phyloP scores from a whole-genome alignment of 1,140 invertebrate genomes.

The Drosophila prosaltans region DNA sequence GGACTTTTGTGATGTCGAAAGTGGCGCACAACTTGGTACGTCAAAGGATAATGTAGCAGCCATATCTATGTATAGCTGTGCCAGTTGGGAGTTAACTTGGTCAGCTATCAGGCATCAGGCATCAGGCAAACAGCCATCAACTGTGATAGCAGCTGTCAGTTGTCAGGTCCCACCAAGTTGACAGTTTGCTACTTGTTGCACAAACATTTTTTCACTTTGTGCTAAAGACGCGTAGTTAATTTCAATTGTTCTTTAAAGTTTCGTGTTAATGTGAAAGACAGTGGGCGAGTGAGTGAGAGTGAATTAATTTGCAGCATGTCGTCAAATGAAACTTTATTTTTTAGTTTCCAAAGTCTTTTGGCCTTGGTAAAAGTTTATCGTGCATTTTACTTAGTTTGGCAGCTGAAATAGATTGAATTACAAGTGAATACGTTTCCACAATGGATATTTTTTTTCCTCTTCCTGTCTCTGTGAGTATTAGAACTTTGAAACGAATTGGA shows the following conservation, averaged over 20 bases:
- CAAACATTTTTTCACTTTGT: conserved; percentile 19
- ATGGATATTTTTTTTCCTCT: background rate
- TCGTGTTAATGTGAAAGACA: conserved; percentile 28
- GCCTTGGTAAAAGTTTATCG: conserved; percentile 31
- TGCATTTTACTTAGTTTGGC: conserved; percentile 8
- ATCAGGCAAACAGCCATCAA: conserved; percentile 4
- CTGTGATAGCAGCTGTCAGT: conserved; percentile 7
- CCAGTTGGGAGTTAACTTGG: background rate
- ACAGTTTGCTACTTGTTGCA: conserved; percentile 62
- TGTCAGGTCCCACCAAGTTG: conserved; percentile 22
- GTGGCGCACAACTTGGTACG: conserved; percentile 16
- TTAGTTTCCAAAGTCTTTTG: conserved; percentile 30
- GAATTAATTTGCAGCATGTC: conserved; percentile 44
- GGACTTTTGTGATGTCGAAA: conserved; percentile 41
- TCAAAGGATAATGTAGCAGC: conserved; percentile 40
- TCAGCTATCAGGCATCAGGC: conserved; percentile 6
- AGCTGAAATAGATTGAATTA: conserved; percentile 4
- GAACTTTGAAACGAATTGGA: too few species aligned
- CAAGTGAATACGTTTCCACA: conserved; percentile 4
- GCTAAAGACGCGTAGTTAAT: conserved; percentile 68
- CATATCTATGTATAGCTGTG: background rate
- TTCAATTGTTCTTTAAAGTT: conserved; percentile 60
- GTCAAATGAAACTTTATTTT: conserved; percentile 2
- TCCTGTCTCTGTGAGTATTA: background rate
- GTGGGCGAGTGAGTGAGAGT: conserved; percentile 21